These are phyloP conservation scores for Gallinago paraguaiae DNA, from an alignment of 2,113 vertebrate genomes.

Conservation along the genomic window DNA sequence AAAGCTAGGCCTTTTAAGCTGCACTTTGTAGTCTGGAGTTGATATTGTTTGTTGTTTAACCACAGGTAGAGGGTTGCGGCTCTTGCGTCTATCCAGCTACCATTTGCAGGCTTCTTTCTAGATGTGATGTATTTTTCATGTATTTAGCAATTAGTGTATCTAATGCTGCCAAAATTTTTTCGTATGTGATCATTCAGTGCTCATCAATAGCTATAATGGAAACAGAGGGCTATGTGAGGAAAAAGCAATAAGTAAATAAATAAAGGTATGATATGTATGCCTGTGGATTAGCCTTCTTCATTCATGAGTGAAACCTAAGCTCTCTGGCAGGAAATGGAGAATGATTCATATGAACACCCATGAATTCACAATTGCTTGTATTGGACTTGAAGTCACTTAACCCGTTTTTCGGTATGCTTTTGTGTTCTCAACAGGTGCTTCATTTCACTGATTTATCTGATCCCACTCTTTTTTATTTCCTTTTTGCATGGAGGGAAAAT, in stretches of 20 bases:
- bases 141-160: neutral
- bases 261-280: neutral
- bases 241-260: neutral
- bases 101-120: neutral
- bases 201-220: neutral
- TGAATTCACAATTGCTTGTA: neutral
- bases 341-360: neutral
- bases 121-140: neutral
- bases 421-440: neutral
- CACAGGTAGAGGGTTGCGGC: neutral
- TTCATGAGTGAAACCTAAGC: constrained; percentile 9
- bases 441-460: neutral
- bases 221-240: neutral
- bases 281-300: neutral
- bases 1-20: neutral
- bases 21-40: neutral
- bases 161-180: neutral
- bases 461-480: neutral
- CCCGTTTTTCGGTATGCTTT: neutral
- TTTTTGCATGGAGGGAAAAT: neutral
- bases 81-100: neutral
- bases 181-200: neutral
- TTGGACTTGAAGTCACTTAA: neutral
- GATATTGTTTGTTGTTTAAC: neutral
- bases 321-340: neutral